Conservation (phyloP, 2,113 vertebrate genomes). For the Nerophis lumbriciformis region DNA sequence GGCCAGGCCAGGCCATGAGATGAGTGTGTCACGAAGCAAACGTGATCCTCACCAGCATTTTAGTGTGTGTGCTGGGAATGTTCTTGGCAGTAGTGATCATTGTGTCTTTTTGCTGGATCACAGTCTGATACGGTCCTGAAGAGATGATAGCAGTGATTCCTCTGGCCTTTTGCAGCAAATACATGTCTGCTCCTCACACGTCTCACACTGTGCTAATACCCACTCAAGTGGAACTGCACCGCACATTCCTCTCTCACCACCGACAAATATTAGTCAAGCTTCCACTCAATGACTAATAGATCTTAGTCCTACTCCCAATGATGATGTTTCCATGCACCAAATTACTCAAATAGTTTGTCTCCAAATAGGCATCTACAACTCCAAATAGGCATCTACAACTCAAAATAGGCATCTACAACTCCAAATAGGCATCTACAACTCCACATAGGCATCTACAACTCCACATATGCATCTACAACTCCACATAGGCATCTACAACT, state of each 20-base stretch:
- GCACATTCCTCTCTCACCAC: slow-evolving; percentile 29
- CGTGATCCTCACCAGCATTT: slow-evolving; percentile 43
- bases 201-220: slow-evolving; percentile 50
- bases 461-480: too few relatives aligned
- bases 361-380: too few relatives aligned
- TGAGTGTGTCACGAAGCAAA: slow-evolving; percentile 29
- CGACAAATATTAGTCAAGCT: slow-evolving; percentile 37
- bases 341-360: too few relatives aligned
- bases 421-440: too few relatives aligned
- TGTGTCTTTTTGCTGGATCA: slow-evolving; percentile 58
- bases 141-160: slow-evolving; percentile 62
- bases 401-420: too few relatives aligned
- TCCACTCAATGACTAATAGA: slow-evolving; percentile 38
- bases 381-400: too few relatives aligned
- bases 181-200: slow-evolving; percentile 51
- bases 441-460: too few relatives aligned
- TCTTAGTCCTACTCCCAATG: slow-evolving; percentile 30
- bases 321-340: too few relatives aligned
- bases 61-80: slow-evolving; percentile 43
- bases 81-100: slow-evolving; percentile 51
- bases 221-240: slow-evolving; percentile 48
- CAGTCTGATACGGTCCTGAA: slow-evolving; percentile 54
- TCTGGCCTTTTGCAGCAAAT: slow-evolving; percentile 58
- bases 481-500: too few relatives aligned
- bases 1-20: slow-evolving; percentile 13